Percentiles rank a stretch among this genome's conserved stretches.
Evolutionary conservation across 2,113 vertebrate genomes (phyloP).

Genomic region (Xenus cinereus): DNA sequence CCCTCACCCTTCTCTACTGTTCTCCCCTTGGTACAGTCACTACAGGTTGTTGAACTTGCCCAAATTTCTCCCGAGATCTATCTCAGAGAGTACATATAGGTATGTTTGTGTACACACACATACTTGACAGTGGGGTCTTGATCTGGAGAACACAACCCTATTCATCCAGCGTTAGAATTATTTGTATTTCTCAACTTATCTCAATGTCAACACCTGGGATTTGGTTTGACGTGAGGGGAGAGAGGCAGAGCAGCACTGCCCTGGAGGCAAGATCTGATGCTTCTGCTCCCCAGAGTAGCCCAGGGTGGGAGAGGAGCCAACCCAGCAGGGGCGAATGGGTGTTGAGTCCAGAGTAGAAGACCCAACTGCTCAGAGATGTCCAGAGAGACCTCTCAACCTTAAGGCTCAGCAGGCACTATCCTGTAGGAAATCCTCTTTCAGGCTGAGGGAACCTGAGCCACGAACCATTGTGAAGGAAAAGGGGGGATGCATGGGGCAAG

Average conservation of each 20-base stretch:
- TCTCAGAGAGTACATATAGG: neutral
- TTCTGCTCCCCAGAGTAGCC: neutral
- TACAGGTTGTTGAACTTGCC: neutral
- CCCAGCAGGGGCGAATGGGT: neutral
- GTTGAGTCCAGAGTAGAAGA: neutral
- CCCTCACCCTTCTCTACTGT: neutral
- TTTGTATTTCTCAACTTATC: conserved; percentile 45
- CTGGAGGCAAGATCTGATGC: neutral
- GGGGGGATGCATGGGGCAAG: fast-evolving
- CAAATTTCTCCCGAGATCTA: neutral
- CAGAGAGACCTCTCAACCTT: neutral
- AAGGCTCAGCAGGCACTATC: neutral
- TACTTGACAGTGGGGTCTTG: neutral
- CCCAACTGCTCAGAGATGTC: neutral
- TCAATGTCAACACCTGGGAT: conserved; percentile 17
- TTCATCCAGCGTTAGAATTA: conserved; percentile 28
- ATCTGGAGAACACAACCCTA: conserved; percentile 45
- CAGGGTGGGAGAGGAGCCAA: fast-evolving
- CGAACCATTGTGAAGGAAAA: fast-evolving
- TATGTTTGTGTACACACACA: neutral
- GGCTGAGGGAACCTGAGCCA: neutral
- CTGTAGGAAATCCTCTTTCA: neutral
- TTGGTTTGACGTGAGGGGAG: neutral
- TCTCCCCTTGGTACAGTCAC: neutral
- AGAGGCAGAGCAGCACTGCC: neutral